Percentiles rank a stretch among this genome's conserved stretches.
These are phyloP conservation scores for Forficula auricularia DNA, from an alignment of 1,140 invertebrate genomes.

Conservation along the genomic window DNA sequence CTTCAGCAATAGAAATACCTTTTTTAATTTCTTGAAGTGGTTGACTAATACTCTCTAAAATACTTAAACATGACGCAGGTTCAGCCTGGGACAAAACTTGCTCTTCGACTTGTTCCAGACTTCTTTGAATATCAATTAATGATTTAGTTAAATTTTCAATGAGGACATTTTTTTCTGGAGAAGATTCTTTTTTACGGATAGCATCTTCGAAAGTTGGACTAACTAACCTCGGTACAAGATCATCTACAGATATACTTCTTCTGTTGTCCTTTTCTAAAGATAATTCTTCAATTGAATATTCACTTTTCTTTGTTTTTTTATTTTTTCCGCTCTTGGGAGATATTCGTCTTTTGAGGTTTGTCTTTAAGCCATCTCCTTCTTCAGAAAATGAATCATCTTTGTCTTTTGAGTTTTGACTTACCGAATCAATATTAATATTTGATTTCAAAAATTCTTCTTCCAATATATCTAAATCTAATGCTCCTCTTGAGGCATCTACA, in stretches of 20 bases:
- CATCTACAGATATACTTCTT: slow-evolving; percentile 2
- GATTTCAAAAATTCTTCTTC: no score
- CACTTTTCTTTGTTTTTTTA: slow-evolving; percentile 3
- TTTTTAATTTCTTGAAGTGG: slow-evolving; percentile 7
- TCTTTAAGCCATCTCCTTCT: slow-evolving; percentile 3
- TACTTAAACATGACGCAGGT: no score
- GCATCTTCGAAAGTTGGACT: slow-evolving; percentile 5
- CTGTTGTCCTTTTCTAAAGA: slow-evolving; percentile 7
- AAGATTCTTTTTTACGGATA: slow-evolving; percentile 6
- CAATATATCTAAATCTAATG: no score
- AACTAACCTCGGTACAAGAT: not conserved
- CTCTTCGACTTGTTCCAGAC: slow-evolving; percentile 15
- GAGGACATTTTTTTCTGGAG: slow-evolving; percentile 4
- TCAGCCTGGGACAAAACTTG: slow-evolving; percentile 8
- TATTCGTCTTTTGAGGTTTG: not conserved
- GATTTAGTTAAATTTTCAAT: slow-evolving; percentile 18
- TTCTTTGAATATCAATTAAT: slow-evolving; percentile 18
- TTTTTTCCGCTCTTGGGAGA: not conserved
- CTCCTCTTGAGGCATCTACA: no score
- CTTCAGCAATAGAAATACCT: slow-evolving; percentile 3
- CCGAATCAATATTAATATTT: no score
- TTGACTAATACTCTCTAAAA: slow-evolving; percentile 3
- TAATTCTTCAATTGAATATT: no score
- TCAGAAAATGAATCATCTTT: slow-evolving; percentile 3
- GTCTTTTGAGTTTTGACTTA: not conserved